Percentiles rank a stretch among this genome's conserved stretches.
Evolutionary conservation across 2,888 invertebrate genomes (phyloP).

Genomic region (Leucania comma): DNA sequence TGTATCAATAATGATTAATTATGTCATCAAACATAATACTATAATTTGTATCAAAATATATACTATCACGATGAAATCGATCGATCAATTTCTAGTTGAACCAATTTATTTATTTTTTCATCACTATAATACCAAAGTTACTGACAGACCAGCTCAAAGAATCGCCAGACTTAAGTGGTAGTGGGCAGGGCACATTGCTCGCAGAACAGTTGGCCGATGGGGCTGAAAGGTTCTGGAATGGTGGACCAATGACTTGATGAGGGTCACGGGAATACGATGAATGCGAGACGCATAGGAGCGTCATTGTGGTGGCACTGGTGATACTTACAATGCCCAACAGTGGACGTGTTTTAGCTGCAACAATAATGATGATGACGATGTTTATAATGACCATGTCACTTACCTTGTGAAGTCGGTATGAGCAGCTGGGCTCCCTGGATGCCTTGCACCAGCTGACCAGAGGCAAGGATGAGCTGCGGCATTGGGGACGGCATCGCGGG

Average conservation of each 20-base stretch:
- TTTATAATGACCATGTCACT: slow-evolving; percentile 42
- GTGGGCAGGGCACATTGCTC: too few species aligned
- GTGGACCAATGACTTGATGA: too few species aligned
- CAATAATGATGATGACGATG: too few species aligned
- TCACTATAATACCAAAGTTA: background rate
- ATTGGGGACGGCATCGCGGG: slow-evolving; percentile 93
- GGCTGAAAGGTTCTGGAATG: too few species aligned
- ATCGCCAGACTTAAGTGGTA: too few species aligned
- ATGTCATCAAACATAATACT: background rate
- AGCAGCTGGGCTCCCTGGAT: slow-evolving; percentile 98
- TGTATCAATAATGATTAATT: background rate
- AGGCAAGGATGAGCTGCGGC: slow-evolving; percentile 97
- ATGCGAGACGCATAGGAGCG: too few species aligned
- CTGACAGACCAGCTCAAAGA: too few species aligned
- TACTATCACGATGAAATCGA: background rate
- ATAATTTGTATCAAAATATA: background rate
- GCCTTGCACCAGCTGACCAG: slow-evolving; percentile 97
- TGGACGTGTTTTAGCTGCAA: too few species aligned
- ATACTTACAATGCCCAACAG: too few species aligned
- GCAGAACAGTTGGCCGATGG: too few species aligned
- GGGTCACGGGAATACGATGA: too few species aligned
- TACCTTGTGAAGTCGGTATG: slow-evolving; percentile 98
- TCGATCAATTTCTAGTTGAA: background rate
- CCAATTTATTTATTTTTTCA: background rate
- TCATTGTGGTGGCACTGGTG: too few species aligned